Percentiles rank a stretch among this genome's conserved stretches.
phyloP scores from a whole-genome alignment of 2,113 vertebrate genomes.

The Phrynosoma platyrhinos region DNA sequence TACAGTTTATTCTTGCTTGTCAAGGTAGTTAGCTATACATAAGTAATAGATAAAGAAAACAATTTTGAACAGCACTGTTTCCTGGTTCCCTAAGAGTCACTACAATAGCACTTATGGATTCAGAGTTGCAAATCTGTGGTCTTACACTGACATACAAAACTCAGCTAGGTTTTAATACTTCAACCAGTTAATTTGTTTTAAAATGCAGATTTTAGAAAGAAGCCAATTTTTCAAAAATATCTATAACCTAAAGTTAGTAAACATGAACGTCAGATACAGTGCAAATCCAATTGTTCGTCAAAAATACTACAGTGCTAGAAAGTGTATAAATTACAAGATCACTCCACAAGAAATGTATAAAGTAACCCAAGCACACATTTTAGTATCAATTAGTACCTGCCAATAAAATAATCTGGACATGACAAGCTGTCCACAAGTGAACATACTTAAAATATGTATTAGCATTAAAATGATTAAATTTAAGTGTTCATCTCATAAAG shows the following conservation, averaged over 20 bases:
- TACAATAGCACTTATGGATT: constrained; percentile 48
- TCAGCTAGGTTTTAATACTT: constrained; percentile 56
- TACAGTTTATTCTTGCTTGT: constrained; percentile 67
- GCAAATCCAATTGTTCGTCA: constrained; percentile 51
- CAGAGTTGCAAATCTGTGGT: constrained; percentile 18
- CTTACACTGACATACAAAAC: constrained; percentile 36
- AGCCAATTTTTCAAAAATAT: constrained; percentile 46
- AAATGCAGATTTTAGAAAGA: constrained; percentile 53
- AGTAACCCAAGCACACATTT: constrained; percentile 59
- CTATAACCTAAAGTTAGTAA: constrained; percentile 55
- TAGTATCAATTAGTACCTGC: constrained; percentile 63
- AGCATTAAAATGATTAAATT: constrained; percentile 67
- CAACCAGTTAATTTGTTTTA: constrained; percentile 52
- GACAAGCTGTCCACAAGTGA: constrained; percentile 62
- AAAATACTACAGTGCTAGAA: constrained; percentile 47
- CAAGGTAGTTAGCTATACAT: constrained; percentile 46
- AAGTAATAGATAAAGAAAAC: constrained; percentile 39
- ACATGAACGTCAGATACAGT: constrained; percentile 45
- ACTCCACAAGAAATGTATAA: constrained; percentile 57
- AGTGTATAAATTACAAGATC: constrained; percentile 57
- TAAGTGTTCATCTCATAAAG: constrained; percentile 76
- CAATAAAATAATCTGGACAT: constrained; percentile 75
- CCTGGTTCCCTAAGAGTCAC: constrained; percentile 9
- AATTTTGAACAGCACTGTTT: constrained; percentile 50
- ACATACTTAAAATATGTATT: constrained; percentile 61